Percentiles rank a stretch among this genome's conserved stretches.
Evolutionary conservation across 2,888 invertebrate species (phyloP).

Genomic region (Heliconius erato): DNA sequence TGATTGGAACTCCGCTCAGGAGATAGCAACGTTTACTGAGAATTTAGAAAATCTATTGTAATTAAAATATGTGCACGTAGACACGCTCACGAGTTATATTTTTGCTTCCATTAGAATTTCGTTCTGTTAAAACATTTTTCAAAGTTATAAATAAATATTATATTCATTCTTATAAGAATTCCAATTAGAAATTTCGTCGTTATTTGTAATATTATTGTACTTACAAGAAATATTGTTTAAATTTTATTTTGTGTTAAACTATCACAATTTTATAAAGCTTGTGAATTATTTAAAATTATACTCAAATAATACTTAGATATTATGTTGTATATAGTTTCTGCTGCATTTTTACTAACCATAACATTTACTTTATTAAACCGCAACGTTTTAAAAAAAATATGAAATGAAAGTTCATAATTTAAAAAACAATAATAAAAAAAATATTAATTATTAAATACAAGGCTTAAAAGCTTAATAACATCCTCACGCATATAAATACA

Average conservation of each 20-base stretch:
- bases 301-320: no score
- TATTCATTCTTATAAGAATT: constrained; percentile 26
- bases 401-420: neutral
- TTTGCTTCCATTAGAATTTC: constrained; percentile 11
- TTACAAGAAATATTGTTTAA: no score
- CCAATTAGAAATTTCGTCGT: neutral
- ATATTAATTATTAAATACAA: constrained; percentile 9
- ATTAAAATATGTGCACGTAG: constrained; percentile 59
- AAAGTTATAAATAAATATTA: neutral
- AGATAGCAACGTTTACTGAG: constrained; percentile 60
- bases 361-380: neutral
- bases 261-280: no score
- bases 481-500: constrained; percentile 37
- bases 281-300: no score
- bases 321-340: no score
- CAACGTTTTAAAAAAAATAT: no score
- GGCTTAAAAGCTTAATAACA: constrained; percentile 44
- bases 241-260: no score
- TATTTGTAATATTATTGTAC: neutral
- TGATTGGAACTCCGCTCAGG: constrained; percentile 72
- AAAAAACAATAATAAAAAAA: constrained; percentile 1
- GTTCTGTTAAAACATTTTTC: neutral
- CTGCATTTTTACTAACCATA: neutral
- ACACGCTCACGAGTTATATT: constrained; percentile 30
- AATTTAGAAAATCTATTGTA: constrained; percentile 69